Conservation (phyloP, 2,797 vertebrate genomes). For the Propithecus perrieri region DNA sequence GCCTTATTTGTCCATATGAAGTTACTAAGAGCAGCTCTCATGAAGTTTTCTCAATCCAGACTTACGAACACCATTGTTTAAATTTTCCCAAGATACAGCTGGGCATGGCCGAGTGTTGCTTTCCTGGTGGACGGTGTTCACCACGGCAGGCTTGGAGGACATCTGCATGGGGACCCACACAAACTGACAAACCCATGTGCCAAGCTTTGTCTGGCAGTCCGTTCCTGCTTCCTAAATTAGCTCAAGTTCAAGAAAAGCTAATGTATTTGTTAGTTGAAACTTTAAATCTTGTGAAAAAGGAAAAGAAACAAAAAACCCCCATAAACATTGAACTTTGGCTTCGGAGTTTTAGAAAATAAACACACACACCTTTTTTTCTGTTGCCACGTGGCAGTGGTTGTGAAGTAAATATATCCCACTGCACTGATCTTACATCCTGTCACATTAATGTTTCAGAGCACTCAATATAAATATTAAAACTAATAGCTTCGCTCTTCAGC, state of each 20-base stretch:
- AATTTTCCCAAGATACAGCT: constrained; percentile 46
- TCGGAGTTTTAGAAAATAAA: constrained; percentile 91
- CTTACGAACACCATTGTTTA: constrained; percentile 38
- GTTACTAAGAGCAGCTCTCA: constrained; percentile 8
- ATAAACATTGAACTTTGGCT: constrained; percentile 74
- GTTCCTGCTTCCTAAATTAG: constrained; percentile 61
- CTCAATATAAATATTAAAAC: constrained; percentile 99
- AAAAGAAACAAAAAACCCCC: background rate
- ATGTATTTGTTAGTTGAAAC: constrained; percentile 70
- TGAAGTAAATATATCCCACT: constrained; percentile 95
- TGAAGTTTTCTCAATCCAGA: constrained; percentile 45
- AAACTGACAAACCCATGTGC: constrained; percentile 26
- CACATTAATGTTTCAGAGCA: constrained; percentile 99
- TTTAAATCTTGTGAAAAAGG: constrained; percentile 72
- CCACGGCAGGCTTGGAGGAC: fast-evolving
- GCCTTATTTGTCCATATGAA: constrained; percentile 34
- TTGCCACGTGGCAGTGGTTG: constrained; percentile 89
- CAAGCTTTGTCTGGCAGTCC: background rate
- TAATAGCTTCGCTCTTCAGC: constrained; percentile 99
- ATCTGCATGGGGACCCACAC: background rate
- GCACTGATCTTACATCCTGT: constrained; percentile 99
- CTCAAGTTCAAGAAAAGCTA: constrained; percentile 66
- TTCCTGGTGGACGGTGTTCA: background rate
- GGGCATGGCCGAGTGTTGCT: background rate
- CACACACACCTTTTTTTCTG: constrained; percentile 83